Base-by-base conservation (phyloP, 2,797 vertebrate species). In the Scleropages formosus region DNA sequence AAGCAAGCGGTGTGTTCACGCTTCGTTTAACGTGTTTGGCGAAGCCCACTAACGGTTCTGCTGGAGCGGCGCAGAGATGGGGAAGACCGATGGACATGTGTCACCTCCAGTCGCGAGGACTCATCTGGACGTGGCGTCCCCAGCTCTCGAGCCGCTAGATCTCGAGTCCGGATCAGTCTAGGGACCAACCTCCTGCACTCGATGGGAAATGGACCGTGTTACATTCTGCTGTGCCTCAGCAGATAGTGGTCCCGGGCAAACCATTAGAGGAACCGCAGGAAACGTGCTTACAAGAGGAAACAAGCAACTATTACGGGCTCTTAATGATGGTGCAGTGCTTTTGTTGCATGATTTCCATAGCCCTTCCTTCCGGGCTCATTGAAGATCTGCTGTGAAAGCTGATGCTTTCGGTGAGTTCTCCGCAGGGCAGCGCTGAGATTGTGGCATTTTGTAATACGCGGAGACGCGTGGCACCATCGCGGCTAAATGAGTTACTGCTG, bases 21-120 rank as follows among this genome's bases (percentile, higher is more conserved):
- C 18, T n/a, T 58, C 12, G 58, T 58, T 3, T n/a, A 12, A n/a
- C 58, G 12, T 13, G 13, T n/a, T 58, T 58, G 53, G 12, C 12
- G 58, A 13, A 6, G 27, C 22, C 20, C 68, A n/a, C 44, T 47
- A 11, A 27, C 13, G 9, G 12, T n/a, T 70, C 51, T 20, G 24
- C 68, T 56, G 68, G 22, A 51, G 26, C 1, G 15, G n/a, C 22
- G 69, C 47, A 46, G 22, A 31, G 47, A 70, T 27, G 49, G 27
- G 47, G 27, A 22, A 13, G 22, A 20, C 49, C 69, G 66, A 69
- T 7, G n/a, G 67, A 53, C 24, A 27, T 16, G 68, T 70, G 68
- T 70, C 47, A 59, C 26, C 7, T 59, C 16, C 53, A 61, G n/a
- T 24, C 51, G 72, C 10, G 16, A 11, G 53, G 24, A 13, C 44